Conservation (phyloP, 2,888 invertebrate genomes). For the Lydus trimaculatus region DNA sequence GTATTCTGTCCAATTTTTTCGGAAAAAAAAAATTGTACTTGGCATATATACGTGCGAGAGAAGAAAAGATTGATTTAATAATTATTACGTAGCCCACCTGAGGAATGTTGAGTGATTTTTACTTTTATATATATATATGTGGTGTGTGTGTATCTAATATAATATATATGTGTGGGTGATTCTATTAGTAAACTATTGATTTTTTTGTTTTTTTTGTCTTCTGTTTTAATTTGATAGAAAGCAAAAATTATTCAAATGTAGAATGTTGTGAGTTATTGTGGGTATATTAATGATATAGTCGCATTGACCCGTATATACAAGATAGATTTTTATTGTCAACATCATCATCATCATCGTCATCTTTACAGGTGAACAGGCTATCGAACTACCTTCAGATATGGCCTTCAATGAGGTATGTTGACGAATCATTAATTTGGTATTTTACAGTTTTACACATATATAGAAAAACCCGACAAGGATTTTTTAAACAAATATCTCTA, state of each 20-base stretch:
- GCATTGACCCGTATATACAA: conserved; percentile 20
- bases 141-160: too few species aligned
- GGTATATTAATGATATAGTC: conserved; percentile 10
- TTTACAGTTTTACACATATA: not conserved
- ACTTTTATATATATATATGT: not conserved
- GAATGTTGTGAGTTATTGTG: conserved; percentile 24
- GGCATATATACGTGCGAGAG: not conserved
- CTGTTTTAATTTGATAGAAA: conserved; percentile 13
- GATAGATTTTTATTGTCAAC: conserved; percentile 57
- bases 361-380: conserved; percentile 64
- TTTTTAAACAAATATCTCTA: not conserved
- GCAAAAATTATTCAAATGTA: conserved; percentile 23
- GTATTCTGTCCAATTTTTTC: not conserved
- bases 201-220: too few species aligned
- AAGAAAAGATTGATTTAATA: conserved; percentile 5
- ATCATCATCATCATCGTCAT: conserved; percentile 14
- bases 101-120: conserved; percentile 35
- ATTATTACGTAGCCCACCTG: conserved; percentile 36
- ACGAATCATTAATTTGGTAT: not conserved
- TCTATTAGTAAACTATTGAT: conserved; percentile 19
- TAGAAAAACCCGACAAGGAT: not conserved
- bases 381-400: conserved; percentile 70
- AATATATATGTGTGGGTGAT: conserved; percentile 2
- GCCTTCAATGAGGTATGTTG: conserved; percentile 79
- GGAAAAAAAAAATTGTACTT: not conserved